Conservation (phyloP, 2,888 invertebrate species). For the Tiliacea citrago region DNA sequence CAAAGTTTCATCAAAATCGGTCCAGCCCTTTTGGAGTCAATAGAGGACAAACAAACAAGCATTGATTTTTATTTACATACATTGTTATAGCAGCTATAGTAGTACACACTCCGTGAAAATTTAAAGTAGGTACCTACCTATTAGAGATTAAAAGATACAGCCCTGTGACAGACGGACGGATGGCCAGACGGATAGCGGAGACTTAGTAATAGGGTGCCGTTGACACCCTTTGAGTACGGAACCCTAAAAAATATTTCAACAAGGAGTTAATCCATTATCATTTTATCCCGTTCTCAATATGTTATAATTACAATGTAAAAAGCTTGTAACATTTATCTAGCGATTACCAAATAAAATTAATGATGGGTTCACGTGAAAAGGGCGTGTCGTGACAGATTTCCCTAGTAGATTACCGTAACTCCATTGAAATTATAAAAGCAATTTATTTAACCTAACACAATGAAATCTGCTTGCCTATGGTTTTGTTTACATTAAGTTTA, state of each 20-base stretch:
- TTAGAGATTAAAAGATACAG: no score
- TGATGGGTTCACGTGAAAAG: slow-evolving; percentile 59
- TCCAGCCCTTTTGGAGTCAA: no score
- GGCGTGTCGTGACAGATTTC: slow-evolving; percentile 57
- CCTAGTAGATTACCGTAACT: slow-evolving; percentile 52
- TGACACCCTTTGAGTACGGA: no score
- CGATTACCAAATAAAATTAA: slow-evolving; percentile 63
- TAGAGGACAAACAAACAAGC: no score
- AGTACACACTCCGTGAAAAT: no score
- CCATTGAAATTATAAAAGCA: slow-evolving; percentile 54
- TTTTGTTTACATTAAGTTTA: slow-evolving; percentile 31
- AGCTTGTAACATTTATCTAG: slow-evolving; percentile 42
- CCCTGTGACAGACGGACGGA: no score
- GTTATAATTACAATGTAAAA: slow-evolving; percentile 48
- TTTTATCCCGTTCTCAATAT: slow-evolving; percentile 13
- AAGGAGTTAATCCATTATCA: slow-evolving; percentile 35
- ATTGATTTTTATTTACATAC: no score
- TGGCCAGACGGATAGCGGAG: no score
- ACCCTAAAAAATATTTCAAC: not conserved
- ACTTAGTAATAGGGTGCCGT: no score
- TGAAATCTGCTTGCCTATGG: slow-evolving; percentile 46
- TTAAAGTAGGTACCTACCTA: no score
- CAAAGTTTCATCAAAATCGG: no score
- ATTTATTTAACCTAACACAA: slow-evolving; percentile 49
- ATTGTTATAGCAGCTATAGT: no score